phyloP scores from a whole-genome alignment of 2,888 invertebrate species.

The Orchesellides sinensis region DNA sequence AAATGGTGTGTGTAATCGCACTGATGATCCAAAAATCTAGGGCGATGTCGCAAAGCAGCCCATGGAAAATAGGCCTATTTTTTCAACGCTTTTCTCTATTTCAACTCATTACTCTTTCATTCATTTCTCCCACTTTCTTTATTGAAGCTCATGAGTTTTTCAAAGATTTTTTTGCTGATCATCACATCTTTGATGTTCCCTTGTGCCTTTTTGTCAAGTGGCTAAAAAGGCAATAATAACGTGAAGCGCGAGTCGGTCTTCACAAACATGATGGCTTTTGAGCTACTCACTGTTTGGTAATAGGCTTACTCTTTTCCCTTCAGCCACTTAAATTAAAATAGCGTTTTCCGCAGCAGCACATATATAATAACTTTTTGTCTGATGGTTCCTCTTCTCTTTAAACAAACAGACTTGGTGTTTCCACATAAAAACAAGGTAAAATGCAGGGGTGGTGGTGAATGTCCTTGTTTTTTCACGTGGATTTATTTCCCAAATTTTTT shows the following conservation, averaged over 20 bases:
- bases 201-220: slow-evolving; percentile 20
- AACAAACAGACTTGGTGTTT: too few species aligned
- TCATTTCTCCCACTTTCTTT: slow-evolving; percentile 2
- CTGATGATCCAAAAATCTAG: not conserved
- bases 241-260: not conserved
- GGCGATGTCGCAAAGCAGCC: not conserved
- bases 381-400: not conserved
- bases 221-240: slow-evolving; percentile 20
- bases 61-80: not conserved
- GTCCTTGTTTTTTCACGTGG: slow-evolving; percentile 4
- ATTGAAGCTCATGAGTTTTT: slow-evolving; percentile 23
- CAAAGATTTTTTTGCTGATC: slow-evolving; percentile 30
- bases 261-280: slow-evolving; percentile 14
- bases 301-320: slow-evolving; percentile 21
- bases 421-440: too few species aligned
- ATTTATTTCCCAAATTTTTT: slow-evolving; percentile 9
- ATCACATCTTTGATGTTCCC: slow-evolving; percentile 29
- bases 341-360: not conserved
- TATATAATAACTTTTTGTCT: not conserved
- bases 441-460: not conserved
- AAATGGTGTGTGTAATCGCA: not conserved
- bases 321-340: slow-evolving; percentile 38
- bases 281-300: not conserved
- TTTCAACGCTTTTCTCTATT: slow-evolving; percentile 30
- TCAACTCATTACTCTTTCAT: slow-evolving; percentile 52